A percentile compares a stretch with the other conserved stretches of the same genome.
phyloP scores from a whole-genome alignment of 2,113 vertebrate species.

The Manacus vitellinus region DNA sequence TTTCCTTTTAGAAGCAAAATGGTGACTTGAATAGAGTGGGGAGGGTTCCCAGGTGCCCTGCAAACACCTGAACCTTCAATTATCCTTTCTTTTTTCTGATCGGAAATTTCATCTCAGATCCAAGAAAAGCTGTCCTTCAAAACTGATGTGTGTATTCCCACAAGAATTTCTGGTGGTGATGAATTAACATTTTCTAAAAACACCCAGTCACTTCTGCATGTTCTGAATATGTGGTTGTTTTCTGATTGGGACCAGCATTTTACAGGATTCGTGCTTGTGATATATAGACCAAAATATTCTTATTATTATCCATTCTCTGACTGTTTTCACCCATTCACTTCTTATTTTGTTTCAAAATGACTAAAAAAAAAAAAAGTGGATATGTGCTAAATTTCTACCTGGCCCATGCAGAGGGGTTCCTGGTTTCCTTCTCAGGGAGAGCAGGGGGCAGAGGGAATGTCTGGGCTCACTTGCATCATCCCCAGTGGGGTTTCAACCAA shows the following conservation, averaged over 20 bases:
- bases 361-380: background rate
- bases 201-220: background rate
- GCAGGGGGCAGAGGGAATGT: fast-evolving
- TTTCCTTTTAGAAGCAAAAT: background rate
- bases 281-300: background rate
- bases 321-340: background rate
- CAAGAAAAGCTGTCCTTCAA: conserved; percentile 3
- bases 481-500: background rate
- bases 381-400: background rate
- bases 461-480: background rate
- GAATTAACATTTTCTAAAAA: background rate
- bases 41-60: background rate
- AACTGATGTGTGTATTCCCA: background rate
- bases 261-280: background rate
- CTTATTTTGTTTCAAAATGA: background rate
- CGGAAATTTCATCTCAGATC: background rate
- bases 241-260: background rate
- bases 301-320: background rate
- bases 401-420: fast-evolving
- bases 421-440: fast-evolving
- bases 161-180: background rate
- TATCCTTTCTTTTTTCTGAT: background rate
- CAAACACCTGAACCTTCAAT: background rate
- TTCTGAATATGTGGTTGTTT: background rate
- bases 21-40: background rate